Percentiles rank a stretch among this genome's conserved stretches.
Evolutionary conservation across 2,888 invertebrate genomes (phyloP).

Genomic region (Xylota sylvarum): DNA sequence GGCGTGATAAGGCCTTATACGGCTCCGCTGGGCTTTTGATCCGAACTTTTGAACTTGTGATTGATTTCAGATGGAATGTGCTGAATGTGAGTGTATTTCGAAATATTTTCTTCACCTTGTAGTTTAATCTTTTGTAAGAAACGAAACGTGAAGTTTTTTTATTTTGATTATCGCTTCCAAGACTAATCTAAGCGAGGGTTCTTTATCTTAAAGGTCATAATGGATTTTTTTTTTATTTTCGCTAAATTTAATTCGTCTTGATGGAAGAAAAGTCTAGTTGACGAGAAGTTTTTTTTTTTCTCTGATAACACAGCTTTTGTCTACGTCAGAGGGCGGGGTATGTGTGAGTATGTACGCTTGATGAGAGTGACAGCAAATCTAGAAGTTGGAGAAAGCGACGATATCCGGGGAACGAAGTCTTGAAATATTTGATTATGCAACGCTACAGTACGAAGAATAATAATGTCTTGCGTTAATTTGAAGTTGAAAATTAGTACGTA

Average conservation of each 20-base stretch:
- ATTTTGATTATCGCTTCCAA: not conserved
- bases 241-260: conserved; percentile 3
- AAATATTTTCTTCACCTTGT: conserved; percentile 1
- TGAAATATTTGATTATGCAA: not conserved
- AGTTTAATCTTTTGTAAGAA: not conserved
- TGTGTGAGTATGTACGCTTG: not conserved
- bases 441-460: not conserved
- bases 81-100: not conserved
- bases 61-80: conserved; percentile 57
- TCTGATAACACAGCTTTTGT: not conserved
- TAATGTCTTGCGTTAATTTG: too few species aligned
- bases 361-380: not conserved
- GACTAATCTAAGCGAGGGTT: conserved; percentile 40
- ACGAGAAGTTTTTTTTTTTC: not conserved
- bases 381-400: not conserved
- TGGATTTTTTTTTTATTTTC: conserved; percentile 1
- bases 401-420: not conserved
- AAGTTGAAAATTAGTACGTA: too few species aligned
- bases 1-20: conserved; percentile 61
- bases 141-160: not conserved
- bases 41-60: conserved; percentile 72
- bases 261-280: not conserved
- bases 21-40: conserved; percentile 60
- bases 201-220: conserved; percentile 55
- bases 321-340: not conserved